Evolutionary conservation across 2,888 invertebrate genomes (phyloP).

Genomic region (Plagiodera versicolora): DNA sequence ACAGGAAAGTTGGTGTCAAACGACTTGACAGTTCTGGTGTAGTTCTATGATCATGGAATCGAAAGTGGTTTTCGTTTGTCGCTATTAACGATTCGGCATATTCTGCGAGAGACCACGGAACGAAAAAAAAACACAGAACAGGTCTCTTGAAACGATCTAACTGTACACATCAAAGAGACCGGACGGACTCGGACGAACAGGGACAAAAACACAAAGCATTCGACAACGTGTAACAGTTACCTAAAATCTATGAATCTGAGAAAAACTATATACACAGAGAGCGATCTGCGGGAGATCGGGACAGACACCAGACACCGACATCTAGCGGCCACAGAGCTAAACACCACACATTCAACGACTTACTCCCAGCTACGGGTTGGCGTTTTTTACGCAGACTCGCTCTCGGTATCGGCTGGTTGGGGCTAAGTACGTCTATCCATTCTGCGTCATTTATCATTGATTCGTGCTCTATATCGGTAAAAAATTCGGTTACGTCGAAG

Average conservation of each 20-base stretch:
- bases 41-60: too few relatives aligned
- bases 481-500: neutral
- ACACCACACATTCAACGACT: conserved; percentile 38
- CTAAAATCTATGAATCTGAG: conserved; percentile 28
- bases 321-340: conserved; percentile 28
- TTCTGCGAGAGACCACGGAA: conserved; percentile 20
- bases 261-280: conserved; percentile 23
- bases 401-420: conserved; percentile 31
- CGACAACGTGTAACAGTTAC: conserved; percentile 24
- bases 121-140: conserved; percentile 13
- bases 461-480: conserved; percentile 26
- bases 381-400: conserved; percentile 38
- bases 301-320: conserved; percentile 23
- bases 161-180: conserved; percentile 29
- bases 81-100: conserved; percentile 24
- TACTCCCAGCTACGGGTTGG: conserved; percentile 43
- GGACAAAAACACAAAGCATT: conserved; percentile 26
- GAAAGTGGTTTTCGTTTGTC: too few relatives aligned
- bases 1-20: too few relatives aligned
- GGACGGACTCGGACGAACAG: conserved; percentile 5
- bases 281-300: conserved; percentile 15
- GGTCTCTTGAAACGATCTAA: neutral
- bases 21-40: too few relatives aligned
- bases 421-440: conserved; percentile 37
- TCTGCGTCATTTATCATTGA: conserved; percentile 36